phyloP scores from a whole-genome alignment of 2,797 vertebrate species.

The Crocidura indochinensis region DNA sequence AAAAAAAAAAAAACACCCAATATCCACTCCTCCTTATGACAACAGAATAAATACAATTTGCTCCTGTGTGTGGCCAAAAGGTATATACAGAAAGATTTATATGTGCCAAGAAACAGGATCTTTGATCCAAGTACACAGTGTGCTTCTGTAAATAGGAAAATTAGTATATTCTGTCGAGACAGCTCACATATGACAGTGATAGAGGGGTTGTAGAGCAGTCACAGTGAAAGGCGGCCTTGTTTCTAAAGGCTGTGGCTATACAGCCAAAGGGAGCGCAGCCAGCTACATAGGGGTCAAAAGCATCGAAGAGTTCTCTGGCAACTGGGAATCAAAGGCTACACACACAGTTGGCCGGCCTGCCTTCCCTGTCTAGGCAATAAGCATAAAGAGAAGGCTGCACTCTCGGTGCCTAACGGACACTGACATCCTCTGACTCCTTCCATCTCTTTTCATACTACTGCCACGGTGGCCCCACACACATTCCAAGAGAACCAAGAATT shows the following conservation, averaged over 20 bases:
- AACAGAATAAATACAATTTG: slow-evolving; percentile 53
- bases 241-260: background rate
- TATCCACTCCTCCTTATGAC: slow-evolving; percentile 2
- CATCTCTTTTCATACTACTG: background rate
- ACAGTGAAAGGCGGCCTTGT: slow-evolving; percentile 33
- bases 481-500: slow-evolving; percentile 15
- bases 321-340: background rate
- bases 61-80: slow-evolving; percentile 13
- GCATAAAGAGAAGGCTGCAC: slow-evolving; percentile 6
- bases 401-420: background rate
- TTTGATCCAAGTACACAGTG: slow-evolving; percentile 31
- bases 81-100: slow-evolving; percentile 39
- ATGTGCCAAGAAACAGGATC: slow-evolving; percentile 16
- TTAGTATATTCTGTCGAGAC: background rate
- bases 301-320: background rate
- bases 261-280: background rate
- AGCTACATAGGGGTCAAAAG: background rate
- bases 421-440: background rate
- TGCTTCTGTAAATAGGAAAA: slow-evolving; percentile 65
- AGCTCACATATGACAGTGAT: background rate
- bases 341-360: background rate
- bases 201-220: background rate
- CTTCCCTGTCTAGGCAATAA: background rate
- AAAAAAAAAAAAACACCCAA: background rate
- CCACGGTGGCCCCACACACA: too few relatives aligned